These are phyloP conservation scores for Pipistrellus kuhlii DNA, from an alignment of 2,797 vertebrate genomes.

Conservation along the genomic window DNA sequence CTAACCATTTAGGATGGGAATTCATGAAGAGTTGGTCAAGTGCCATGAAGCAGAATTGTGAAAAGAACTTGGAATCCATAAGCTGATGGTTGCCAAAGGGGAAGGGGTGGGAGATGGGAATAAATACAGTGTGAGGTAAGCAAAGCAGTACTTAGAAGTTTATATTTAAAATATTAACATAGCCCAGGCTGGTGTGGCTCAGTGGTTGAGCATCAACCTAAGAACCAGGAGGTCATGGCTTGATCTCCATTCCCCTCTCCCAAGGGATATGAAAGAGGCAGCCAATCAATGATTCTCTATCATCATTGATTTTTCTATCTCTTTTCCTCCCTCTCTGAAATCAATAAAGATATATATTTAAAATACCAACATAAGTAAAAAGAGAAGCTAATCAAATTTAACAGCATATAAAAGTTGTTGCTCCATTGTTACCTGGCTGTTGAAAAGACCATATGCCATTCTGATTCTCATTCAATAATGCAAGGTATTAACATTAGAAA, in stretches of 20 bases:
- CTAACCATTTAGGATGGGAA: neutral
- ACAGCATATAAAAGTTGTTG: neutral
- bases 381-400: conserved; percentile 46
- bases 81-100: neutral
- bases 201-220: neutral
- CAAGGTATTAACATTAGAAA: conserved; percentile 33
- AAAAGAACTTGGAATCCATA: neutral
- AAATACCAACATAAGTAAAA: conserved; percentile 46
- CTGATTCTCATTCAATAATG: conserved; percentile 30
- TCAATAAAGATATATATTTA: neutral
- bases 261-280: neutral
- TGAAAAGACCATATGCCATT: neutral
- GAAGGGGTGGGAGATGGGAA: neutral
- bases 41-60: neutral
- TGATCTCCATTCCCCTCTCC: too few species aligned
- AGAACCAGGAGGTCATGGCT: too few species aligned
- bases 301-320: neutral
- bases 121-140: neutral
- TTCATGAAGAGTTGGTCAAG: neutral
- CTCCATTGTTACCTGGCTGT: neutral
- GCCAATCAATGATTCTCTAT: neutral
- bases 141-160: neutral
- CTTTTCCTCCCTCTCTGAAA: neutral
- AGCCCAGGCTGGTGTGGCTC: neutral
- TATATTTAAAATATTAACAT: conserved; percentile 25